Conservation (phyloP, 1,140 invertebrate genomes). For the Pararge aegeria region DNA sequence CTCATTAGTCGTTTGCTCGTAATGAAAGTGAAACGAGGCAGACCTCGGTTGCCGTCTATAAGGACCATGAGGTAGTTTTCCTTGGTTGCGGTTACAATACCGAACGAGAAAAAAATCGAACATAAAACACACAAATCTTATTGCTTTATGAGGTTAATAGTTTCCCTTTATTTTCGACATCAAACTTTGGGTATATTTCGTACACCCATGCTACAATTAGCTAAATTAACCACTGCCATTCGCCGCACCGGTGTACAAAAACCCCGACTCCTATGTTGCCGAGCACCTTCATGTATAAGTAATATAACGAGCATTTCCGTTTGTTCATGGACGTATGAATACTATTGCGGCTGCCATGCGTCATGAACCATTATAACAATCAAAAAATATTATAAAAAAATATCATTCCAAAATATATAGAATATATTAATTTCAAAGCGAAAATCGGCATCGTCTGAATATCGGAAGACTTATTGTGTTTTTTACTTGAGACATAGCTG, state of each 20-base stretch:
- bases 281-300: constrained; percentile 1
- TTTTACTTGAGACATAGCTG: not conserved
- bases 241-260: not conserved
- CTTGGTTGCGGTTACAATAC: constrained; percentile 25
- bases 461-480: not conserved
- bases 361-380: constrained; percentile 23
- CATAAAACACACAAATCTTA: constrained; percentile 22
- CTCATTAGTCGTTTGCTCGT: no score
- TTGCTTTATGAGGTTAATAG: constrained; percentile 27
- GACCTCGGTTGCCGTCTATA: not conserved
- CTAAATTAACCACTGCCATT: not conserved
- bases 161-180: constrained; percentile 10
- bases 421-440: constrained; percentile 4
- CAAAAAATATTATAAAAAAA: constrained; percentile 16
- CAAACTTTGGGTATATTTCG: not conserved
- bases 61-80: constrained; percentile 33
- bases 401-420: constrained; percentile 15
- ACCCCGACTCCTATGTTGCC: not conserved
- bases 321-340: constrained; percentile 10
- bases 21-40: no score
- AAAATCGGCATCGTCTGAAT: constrained; percentile 2
- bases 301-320: not conserved
- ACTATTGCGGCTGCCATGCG: constrained; percentile 17
- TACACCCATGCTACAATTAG: not conserved
- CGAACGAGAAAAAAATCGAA: constrained; percentile 12